Evolutionary conservation across 2,797 vertebrate species (phyloP).

Genomic region (Meda fulgida): DNA sequence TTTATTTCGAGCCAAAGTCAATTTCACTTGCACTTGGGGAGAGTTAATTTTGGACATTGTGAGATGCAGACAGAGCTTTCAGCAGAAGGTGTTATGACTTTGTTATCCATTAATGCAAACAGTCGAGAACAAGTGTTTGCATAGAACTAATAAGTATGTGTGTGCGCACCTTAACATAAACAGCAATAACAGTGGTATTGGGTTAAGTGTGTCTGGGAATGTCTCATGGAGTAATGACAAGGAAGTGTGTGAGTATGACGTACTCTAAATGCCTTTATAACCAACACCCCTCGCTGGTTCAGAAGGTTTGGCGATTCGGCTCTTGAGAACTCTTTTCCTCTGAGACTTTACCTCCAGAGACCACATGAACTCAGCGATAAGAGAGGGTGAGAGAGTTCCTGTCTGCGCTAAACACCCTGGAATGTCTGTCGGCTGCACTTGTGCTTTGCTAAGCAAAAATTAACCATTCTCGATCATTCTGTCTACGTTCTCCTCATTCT

Average conservation of each 20-base stretch:
- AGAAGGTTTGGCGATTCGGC: slow-evolving; percentile 14
- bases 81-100: slow-evolving; percentile 23
- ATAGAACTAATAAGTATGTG: slow-evolving; percentile 30
- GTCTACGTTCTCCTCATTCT: not conserved
- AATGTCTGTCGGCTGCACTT: slow-evolving; percentile 42
- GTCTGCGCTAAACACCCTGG: slow-evolving; percentile 36
- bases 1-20: not conserved
- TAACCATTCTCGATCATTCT: slow-evolving; percentile 3
- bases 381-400: slow-evolving; percentile 23
- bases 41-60: not conserved
- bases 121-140: slow-evolving; percentile 25
- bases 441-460: slow-evolving; percentile 41
- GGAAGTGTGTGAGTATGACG: not conserved
- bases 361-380: slow-evolving; percentile 8
- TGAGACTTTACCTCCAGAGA: slow-evolving; percentile 30
- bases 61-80: slow-evolving; percentile 11
- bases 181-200: slow-evolving; percentile 8
- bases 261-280: slow-evolving; percentile 25
- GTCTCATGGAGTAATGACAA: slow-evolving; percentile 16
- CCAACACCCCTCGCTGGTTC: not conserved
- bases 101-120: slow-evolving; percentile 21
- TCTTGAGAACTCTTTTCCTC: slow-evolving; percentile 18
- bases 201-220: slow-evolving; percentile 26
- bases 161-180: slow-evolving; percentile 40
- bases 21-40: not conserved